These are phyloP conservation scores for Mus caroli DNA, from an alignment of 2,797 vertebrate species.

Conservation along the genomic window DNA sequence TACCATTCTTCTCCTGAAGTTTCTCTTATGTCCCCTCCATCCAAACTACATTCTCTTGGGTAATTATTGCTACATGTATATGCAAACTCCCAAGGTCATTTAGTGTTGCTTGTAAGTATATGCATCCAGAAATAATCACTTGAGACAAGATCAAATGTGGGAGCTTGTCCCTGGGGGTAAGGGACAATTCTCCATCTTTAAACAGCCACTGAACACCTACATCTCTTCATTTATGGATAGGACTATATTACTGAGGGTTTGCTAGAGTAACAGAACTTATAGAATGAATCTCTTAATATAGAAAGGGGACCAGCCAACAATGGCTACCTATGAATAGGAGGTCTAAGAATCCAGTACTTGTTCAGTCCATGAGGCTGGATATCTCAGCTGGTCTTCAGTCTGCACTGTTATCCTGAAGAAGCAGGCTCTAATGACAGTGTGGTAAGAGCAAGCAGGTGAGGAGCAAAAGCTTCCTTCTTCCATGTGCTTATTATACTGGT, in stretches of 20 bases:
- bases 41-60: not conserved
- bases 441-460: not conserved
- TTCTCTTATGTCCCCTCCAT: not conserved
- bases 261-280: not conserved
- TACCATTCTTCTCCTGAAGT: not conserved
- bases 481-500: not conserved
- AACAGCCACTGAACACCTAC: not conserved
- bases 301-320: not conserved
- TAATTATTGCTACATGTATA: not conserved
- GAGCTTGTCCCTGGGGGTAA: not conserved
- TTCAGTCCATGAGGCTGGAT: not conserved
- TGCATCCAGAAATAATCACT: not conserved
- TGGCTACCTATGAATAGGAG: not conserved
- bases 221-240: not conserved
- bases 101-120: not conserved
- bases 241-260: not conserved
- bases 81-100: not conserved
- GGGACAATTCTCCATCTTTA: not conserved
- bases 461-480: too few species aligned
- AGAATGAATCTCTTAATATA: not conserved
- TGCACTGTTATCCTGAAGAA: not conserved
- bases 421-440: too few species aligned
- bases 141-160: not conserved
- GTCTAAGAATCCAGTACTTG: not conserved
- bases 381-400: not conserved